Conservation (phyloP, 2,888 invertebrate species). For the Harpalus rubripes region DNA sequence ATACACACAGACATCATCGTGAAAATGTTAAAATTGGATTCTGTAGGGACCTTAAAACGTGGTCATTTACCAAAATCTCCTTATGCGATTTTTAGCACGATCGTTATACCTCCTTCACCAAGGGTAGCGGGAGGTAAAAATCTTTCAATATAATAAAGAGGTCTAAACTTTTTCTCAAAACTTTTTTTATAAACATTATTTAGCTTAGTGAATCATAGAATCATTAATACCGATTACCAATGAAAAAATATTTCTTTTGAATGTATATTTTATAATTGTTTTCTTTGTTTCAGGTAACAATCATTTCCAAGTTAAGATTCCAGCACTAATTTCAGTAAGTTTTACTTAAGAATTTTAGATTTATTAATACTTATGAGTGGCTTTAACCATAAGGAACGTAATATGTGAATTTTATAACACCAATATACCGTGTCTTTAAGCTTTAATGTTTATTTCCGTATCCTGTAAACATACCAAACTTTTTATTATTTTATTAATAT, state of each 20-base stretch:
- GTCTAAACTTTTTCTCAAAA: too few relatives aligned
- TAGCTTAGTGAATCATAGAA: too few relatives aligned
- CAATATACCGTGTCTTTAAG: constrained; percentile 29
- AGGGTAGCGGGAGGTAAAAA: too few relatives aligned
- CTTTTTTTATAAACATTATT: too few relatives aligned
- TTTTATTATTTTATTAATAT: constrained; percentile 55
- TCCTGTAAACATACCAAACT: constrained; percentile 15
- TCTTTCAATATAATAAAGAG: too few relatives aligned
- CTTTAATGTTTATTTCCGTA: constrained; percentile 24
- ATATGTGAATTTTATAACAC: constrained; percentile 1
- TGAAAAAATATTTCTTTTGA: background rate
- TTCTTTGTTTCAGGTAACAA: constrained; percentile 33
- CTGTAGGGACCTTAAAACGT: too few relatives aligned
- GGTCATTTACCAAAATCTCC: too few relatives aligned
- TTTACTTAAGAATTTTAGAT: background rate
- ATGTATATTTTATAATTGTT: background rate
- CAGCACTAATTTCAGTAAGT: background rate
- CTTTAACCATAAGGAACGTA: background rate
- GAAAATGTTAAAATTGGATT: too few relatives aligned
- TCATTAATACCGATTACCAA: too few relatives aligned
- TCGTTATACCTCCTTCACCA: too few relatives aligned
- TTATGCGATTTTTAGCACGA: too few relatives aligned
- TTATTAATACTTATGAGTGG: background rate
- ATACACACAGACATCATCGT: too few relatives aligned
- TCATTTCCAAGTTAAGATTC: background rate